Conservation (phyloP, 2,888 invertebrate species). For the Sarcophaga subvicina region DNA sequence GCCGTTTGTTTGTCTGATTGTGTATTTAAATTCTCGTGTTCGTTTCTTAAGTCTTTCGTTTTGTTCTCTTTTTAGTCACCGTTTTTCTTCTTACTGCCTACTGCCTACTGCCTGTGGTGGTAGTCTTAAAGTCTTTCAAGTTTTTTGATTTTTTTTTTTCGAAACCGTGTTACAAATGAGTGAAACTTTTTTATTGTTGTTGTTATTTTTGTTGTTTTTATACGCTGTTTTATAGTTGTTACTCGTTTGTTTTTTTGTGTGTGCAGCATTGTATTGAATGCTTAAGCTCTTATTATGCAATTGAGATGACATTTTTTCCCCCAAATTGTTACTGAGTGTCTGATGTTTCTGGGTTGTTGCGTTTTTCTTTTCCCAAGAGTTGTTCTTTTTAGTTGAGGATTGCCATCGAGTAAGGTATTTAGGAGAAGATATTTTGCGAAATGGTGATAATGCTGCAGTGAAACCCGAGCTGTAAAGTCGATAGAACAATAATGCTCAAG, state of each 20-base stretch:
- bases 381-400: background rate
- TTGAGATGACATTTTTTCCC: slow-evolving; percentile 67
- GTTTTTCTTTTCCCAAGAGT: background rate
- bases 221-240: slow-evolving; percentile 24
- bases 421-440: no score
- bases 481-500: no score
- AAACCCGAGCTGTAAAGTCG: no score
- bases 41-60: slow-evolving; percentile 16
- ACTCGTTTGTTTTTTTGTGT: background rate
- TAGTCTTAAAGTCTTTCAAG: background rate
- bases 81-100: no score
- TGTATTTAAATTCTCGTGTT: background rate
- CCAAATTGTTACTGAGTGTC: slow-evolving; percentile 45
- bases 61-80: background rate
- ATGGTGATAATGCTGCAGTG: no score
- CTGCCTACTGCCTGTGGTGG: background rate
- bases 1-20: slow-evolving; percentile 6
- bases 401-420: slow-evolving; percentile 1
- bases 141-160: slow-evolving; percentile 38
- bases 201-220: slow-evolving; percentile 13
- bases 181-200: slow-evolving; percentile 1
- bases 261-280: slow-evolving; percentile 41
- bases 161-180: slow-evolving; percentile 54
- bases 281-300: slow-evolving; percentile 66
- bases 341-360: slow-evolving; percentile 19